A percentile compares a stretch with the other conserved stretches of the same genome.
phyloP scores from a whole-genome alignment of 2,113 vertebrate genomes.

The Typhlomys cinereus region DNA sequence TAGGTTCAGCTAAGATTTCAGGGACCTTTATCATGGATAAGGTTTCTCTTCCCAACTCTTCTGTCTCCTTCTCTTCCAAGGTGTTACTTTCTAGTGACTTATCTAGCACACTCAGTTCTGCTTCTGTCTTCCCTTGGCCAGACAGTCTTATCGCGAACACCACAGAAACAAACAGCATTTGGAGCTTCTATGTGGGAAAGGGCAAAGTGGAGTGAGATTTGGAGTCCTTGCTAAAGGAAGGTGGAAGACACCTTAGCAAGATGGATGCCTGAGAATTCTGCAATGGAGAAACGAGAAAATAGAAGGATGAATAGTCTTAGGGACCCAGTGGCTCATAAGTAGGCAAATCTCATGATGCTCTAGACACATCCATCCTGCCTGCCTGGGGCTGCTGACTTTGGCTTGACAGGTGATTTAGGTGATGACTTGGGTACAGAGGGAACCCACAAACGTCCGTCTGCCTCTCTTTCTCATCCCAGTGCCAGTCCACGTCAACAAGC shows the following conservation, averaged over 20 bases:
- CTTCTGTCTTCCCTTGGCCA: background rate
- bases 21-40: background rate
- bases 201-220: background rate
- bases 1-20: background rate
- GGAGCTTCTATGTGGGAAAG: background rate
- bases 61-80: background rate
- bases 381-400: background rate
- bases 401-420: background rate
- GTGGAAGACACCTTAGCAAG: background rate
- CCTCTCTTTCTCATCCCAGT: background rate
- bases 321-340: background rate
- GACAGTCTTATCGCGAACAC: background rate
- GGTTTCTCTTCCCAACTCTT: background rate
- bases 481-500: conserved; percentile 43
- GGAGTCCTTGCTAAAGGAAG: background rate
- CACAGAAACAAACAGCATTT: background rate
- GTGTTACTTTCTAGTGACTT: background rate
- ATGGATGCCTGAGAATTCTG: background rate
- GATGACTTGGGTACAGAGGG: conserved; percentile 12
- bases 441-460: background rate
- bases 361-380: background rate
- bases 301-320: background rate
- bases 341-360: background rate
- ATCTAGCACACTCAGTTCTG: background rate
- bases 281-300: background rate